Base-by-base conservation (phyloP, 2,797 vertebrate species). In the Enteromius afrohamiltoni region DNA sequence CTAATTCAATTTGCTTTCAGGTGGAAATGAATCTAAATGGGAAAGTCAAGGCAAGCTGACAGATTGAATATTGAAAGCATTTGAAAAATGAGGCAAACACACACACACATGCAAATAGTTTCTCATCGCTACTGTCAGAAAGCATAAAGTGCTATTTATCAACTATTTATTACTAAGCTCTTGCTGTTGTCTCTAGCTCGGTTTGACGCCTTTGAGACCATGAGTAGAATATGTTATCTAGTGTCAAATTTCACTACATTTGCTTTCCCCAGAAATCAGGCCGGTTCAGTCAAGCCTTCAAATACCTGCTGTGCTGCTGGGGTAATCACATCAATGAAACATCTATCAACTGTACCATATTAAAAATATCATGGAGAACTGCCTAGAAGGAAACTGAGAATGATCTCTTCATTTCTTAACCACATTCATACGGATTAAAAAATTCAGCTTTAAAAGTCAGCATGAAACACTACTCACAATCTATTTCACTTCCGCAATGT, bases 131-230 rank as follows among this genome's bases (percentile, higher is more conserved):
- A 70, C 8, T 26, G 19, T 23, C 64, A 58, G 17, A 29, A 77
- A 53, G 7, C 51, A 68, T 19, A 17, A 83, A 83, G 73, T 58
- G 37, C 51, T 70, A 49, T 83, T 83, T 77, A 83, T 78, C 75
- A 70, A 45, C 74, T 77, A 77, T 83, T 68, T 69, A 83, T 83
- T 77, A 77, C 74, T 19, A 78, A 60, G 51, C 53, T 62, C 21
- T 47, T 76, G 34, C 60, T 67, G 47, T 75, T 76, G 80, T 76
- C 51, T 77, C 26, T 40, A 23, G 51, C 81, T 76, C 74, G 8
- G 62, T 77, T 68, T 53, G 81, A 83, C 62, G 55, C 74, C 49
- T 77, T 69, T 77, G 74, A 83, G 51, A 69, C 47, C 51, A 40
- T 53, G 60, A 73, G 60, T 21, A 69, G 26, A 77, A 76, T 74